These are phyloP conservation scores for Gadopsis bispinosus DNA, from an alignment of 2,797 vertebrate species.

Conservation along the genomic window DNA sequence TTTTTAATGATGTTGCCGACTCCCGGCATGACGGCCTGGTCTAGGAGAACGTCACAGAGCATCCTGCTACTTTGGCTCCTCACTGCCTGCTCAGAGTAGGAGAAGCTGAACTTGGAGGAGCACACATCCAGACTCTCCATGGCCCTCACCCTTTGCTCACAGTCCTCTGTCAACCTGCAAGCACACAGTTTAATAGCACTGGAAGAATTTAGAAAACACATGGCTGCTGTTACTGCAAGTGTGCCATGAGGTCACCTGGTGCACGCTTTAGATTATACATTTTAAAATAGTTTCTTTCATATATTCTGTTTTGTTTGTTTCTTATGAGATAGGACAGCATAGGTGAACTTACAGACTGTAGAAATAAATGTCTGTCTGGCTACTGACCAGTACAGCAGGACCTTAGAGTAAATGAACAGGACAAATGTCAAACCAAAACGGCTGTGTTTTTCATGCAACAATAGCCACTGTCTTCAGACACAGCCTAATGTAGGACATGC, in stretches of 20 bases:
- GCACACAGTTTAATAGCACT: constrained; percentile 29
- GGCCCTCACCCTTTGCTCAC: constrained; percentile 85
- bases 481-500: constrained; percentile 67
- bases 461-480: constrained; percentile 52
- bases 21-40: constrained; percentile 93
- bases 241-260: constrained; percentile 47
- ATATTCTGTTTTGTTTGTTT: constrained; percentile 32
- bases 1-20: constrained; percentile 99
- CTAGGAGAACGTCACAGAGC: constrained; percentile 94
- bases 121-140: constrained; percentile 91
- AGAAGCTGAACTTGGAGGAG: constrained; percentile 89
- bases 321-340: constrained; percentile 37
- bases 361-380: constrained; percentile 58
- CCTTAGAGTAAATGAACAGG: constrained; percentile 45
- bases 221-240: constrained; percentile 29
- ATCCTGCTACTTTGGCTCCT: constrained; percentile 85
- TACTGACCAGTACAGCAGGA: constrained; percentile 30
- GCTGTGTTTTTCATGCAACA: constrained; percentile 66
- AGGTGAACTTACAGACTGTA: constrained; percentile 51
- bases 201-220: constrained; percentile 27
- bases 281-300: constrained; percentile 49
- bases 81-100: constrained; percentile 85
- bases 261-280: constrained; percentile 33
- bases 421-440: constrained; percentile 57
- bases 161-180: constrained; percentile 87